Evolutionary conservation across 1,140 invertebrate genomes (phyloP).

Genomic region (Propsilocerus akamusi): DNA sequence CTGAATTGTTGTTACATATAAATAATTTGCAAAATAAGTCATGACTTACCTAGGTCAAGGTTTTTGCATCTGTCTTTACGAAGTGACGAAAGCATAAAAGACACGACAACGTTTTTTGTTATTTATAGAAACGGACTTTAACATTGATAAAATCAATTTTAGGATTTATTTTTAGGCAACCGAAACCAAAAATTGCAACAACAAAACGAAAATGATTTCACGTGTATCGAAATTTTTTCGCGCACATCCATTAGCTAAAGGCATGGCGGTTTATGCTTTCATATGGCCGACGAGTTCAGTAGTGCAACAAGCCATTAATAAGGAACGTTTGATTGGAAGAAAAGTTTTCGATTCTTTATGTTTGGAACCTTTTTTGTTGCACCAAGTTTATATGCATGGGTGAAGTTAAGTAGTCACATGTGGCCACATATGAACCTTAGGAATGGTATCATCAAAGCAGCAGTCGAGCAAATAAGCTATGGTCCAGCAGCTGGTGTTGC

Average conservation of each 20-base stretch:
- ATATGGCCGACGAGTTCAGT: slow-evolving; percentile 49
- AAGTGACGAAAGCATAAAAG: too few relatives aligned
- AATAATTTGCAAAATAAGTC: too few relatives aligned
- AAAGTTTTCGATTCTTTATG: slow-evolving; percentile 40
- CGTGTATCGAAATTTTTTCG: not conserved
- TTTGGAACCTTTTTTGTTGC: slow-evolving; percentile 52
- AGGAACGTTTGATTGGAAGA: slow-evolving; percentile 31
- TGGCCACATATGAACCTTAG: slow-evolving; percentile 42
- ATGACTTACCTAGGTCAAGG: too few relatives aligned
- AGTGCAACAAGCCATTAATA: slow-evolving; percentile 34
- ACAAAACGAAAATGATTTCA: not conserved
- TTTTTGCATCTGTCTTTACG: too few relatives aligned
- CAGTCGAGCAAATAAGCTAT: slow-evolving; percentile 65
- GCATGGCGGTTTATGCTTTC: slow-evolving; percentile 50
- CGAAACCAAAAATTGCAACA: too few relatives aligned
- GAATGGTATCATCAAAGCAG: slow-evolving; percentile 46
- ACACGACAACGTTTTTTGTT: too few relatives aligned
- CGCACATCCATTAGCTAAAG: slow-evolving; percentile 26
- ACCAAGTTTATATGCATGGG: slow-evolving; percentile 49
- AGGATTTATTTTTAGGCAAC: too few relatives aligned
- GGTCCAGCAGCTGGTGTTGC: slow-evolving; percentile 58
- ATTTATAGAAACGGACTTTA: too few relatives aligned
- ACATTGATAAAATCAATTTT: too few relatives aligned
- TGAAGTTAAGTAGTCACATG: slow-evolving; percentile 36
- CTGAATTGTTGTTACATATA: too few relatives aligned